Evolutionary conservation across 2,888 invertebrate genomes (phyloP), one percentile per base, ranked within the genome.

Genomic region (Ormia ochracea): DNA sequence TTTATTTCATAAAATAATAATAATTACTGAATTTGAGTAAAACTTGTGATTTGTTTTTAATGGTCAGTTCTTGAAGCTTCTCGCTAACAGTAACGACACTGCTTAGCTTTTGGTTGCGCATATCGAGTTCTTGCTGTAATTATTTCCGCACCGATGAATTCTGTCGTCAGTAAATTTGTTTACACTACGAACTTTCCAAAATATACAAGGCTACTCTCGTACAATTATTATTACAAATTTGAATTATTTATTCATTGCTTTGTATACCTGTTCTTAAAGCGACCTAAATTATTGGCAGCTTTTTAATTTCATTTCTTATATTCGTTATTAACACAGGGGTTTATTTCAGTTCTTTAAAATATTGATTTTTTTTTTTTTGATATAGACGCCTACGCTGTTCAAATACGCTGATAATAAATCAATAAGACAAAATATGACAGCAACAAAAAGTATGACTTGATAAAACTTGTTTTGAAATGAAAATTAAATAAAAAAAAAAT

Each of bases 251-350:
- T 58, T 65, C 36, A 45, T 26, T 19, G 5, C 54, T 56, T 36
- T 12, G 19, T 28, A 59, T 58, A 48, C 17, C 38, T 59, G 28
- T 70, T 43, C 48, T 59, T 48, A 3, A 4, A 38, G 21, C 45
- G 59, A 59, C 70, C 70, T 59, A 59, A 58, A 50, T 68, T 36
- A 56, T 70, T 1, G 19, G n/a, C n/a, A n/a, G n/a, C n/a, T n/a
- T 7, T 59, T 48, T 50, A 38, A 19, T 38, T 28, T 10, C 6
- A 56, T 54, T 54, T 68, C n/a, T 52, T 21, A 21, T 41, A 3
- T 68, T 31, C 14, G n/a, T 41, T 50, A 59, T 12, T 14, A 38
- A 70, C 14, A 31, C 59, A 45, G 23, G 56, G 33, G 56, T 68
- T 68, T 43, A 56, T 31, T 21, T 23, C 10, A 68, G 23, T 45